Evolutionary conservation across 2,888 invertebrate genomes (phyloP), one percentile per base, ranked within the genome.

Genomic region (Drosophila nigritarsus): DNA sequence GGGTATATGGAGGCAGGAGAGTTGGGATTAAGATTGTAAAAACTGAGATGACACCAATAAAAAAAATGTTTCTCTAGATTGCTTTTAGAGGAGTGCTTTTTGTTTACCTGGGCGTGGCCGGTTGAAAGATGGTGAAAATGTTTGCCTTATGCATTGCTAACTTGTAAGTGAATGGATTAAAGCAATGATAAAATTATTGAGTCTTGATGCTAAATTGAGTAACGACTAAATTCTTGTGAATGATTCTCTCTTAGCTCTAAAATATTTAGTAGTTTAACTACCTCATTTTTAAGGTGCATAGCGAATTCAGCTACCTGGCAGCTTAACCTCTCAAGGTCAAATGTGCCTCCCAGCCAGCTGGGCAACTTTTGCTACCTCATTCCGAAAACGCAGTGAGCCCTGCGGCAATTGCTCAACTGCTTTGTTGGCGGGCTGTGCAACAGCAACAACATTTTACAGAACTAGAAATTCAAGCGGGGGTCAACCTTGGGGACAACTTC

Each of bases 401-500:
- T 61, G 64, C 49, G 53, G 72, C 77, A 72, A 53, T 75, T 80
- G 80, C 70, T 56, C 71, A 71, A 80, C 72, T 24, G 65, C 69
- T 59, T 62, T 61, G 65, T 50, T 73, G 72, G 34, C 71, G 53
- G 45, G 58, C 53, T 11, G n/a, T 40, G n/a, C 48, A 29, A 38
- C 51, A 48, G 29, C 29, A 36, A 51, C 36, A 55, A 53, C 29
- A 38, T 42, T 13, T 30, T 13, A n/a, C 38, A 48, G 29, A 45
- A 63, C 48, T 15, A 29, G 18, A 40, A 65, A 30, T 11, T 56
- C 27, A 50, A 32, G 38, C 3, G 32, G 32, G 38, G 51, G 30
- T 71, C 72, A 78, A 56, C 72, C 78, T 78, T 78, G 81, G 40
- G 77, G 71, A 76, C 76, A 76, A 65, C 66, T 71, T 58, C 42